These are phyloP conservation scores for Anas bahamensis DNA, from an alignment of 2,797 vertebrate genomes.

Conservation along the genomic window DNA sequence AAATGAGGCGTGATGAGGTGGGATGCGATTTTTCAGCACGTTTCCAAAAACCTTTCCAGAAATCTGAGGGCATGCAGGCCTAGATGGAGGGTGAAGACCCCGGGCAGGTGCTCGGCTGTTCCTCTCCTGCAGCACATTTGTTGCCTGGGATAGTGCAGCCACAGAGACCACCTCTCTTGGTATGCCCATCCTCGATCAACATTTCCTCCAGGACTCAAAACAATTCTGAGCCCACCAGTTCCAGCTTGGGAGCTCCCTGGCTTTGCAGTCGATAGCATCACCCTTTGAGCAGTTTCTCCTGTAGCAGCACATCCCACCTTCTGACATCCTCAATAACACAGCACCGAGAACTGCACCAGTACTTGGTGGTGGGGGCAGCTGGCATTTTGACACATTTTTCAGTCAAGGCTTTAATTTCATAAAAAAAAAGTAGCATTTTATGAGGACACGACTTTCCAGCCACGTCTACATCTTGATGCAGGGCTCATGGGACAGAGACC, in stretches of 20 bases:
- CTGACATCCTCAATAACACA: neutral
- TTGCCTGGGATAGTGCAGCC: neutral
- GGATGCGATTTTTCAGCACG: neutral
- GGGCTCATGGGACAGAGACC: neutral
- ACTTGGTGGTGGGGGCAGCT: neutral
- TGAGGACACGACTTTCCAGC: neutral
- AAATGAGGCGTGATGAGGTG: neutral
- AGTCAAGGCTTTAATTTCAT: neutral
- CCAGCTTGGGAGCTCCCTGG: neutral
- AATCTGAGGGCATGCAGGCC: neutral
- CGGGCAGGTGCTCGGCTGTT: neutral
- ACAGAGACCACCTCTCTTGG: neutral
- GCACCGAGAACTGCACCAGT: neutral
- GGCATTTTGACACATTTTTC: neutral
- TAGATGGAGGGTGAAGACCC: neutral
- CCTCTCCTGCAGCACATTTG: neutral
- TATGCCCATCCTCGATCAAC: neutral
- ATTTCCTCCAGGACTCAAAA: neutral
- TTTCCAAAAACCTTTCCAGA: neutral
- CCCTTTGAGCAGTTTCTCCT: fast-evolving
- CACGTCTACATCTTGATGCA: fast-evolving
- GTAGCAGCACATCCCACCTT: fast-evolving
- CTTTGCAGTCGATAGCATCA: neutral
- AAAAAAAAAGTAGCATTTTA: neutral
- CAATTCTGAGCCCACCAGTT: neutral